Conservation (phyloP, 2,888 invertebrate genomes). For the Clivina fossor region DNA sequence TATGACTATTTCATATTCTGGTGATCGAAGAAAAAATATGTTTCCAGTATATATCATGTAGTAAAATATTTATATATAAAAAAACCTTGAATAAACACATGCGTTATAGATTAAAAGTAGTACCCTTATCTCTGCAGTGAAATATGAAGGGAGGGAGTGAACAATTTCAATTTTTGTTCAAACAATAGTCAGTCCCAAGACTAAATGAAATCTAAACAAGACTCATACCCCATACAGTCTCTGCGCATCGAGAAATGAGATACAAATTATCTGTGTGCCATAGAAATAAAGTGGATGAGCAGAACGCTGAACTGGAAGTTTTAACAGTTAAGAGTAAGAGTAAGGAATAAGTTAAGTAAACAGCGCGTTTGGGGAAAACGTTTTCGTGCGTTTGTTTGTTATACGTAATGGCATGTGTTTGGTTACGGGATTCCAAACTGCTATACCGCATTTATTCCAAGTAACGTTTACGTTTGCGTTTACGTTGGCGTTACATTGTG, state of each 20-base stretch:
- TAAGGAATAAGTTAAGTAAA: slow-evolving; percentile 28
- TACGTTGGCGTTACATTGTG: not conserved
- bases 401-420: slow-evolving; percentile 31
- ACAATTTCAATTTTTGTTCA: slow-evolving; percentile 17
- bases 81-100: no score
- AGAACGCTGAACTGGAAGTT: no score
- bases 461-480: not conserved
- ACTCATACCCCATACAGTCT: no score
- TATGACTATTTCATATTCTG: no score
- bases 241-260: slow-evolving; percentile 40
- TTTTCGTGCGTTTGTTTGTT: no score
- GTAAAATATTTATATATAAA: no score
- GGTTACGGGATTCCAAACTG: slow-evolving; percentile 19
- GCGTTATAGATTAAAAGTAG: no score
- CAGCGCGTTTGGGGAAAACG: slow-evolving; percentile 12
- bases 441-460: slow-evolving; percentile 11
- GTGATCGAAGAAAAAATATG: no score
- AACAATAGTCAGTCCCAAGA: slow-evolving; percentile 13
- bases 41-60: no score
- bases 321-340: no score
- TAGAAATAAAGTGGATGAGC: slow-evolving; percentile 30
- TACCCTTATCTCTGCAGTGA: not conserved
- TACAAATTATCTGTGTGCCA: slow-evolving; percentile 40
- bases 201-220: slow-evolving; percentile 51
- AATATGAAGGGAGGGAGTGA: not conserved